phyloP scores from a whole-genome alignment of 2,888 invertebrate species.

The Cryptocheilus praepositus region DNA sequence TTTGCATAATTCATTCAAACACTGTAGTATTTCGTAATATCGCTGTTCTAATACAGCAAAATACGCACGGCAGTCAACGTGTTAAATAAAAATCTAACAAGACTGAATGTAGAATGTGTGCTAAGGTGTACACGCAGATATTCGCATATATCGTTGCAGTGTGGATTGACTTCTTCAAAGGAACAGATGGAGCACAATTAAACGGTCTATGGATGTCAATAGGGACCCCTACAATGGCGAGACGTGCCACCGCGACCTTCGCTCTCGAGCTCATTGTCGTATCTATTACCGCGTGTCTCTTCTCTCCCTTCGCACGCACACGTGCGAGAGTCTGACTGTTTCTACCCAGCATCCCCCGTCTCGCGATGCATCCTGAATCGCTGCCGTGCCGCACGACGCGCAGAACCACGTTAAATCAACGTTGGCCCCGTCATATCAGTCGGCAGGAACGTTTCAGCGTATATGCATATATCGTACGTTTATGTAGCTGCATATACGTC shows the following conservation, averaged over 20 bases:
- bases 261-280: slow-evolving; percentile 51
- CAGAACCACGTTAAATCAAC: slow-evolving; percentile 52
- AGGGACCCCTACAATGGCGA: slow-evolving; percentile 47
- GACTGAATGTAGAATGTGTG: too few relatives aligned
- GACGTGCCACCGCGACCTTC: slow-evolving; percentile 51
- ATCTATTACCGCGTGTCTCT: slow-evolving; percentile 39
- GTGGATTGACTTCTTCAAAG: slow-evolving; percentile 34
- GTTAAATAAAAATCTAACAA: too few relatives aligned
- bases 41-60: too few relatives aligned
- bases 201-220: slow-evolving; percentile 52
- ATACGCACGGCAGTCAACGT: too few relatives aligned
- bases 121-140: too few relatives aligned
- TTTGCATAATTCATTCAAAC: too few relatives aligned
- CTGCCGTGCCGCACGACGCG: slow-evolving; percentile 24
- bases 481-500: too few relatives aligned
- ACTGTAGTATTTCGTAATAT: too few relatives aligned
- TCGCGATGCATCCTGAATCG: slow-evolving; percentile 25
- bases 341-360: background rate
- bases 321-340: slow-evolving; percentile 7
- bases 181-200: slow-evolving; percentile 49
- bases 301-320: slow-evolving; percentile 17
- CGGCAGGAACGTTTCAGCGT: too few relatives aligned
- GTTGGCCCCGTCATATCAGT: slow-evolving; percentile 18
- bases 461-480: too few relatives aligned
- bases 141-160: background rate